These are phyloP conservation scores for Drepana falcataria DNA, from an alignment of 2,888 invertebrate genomes.

Conservation along the genomic window DNA sequence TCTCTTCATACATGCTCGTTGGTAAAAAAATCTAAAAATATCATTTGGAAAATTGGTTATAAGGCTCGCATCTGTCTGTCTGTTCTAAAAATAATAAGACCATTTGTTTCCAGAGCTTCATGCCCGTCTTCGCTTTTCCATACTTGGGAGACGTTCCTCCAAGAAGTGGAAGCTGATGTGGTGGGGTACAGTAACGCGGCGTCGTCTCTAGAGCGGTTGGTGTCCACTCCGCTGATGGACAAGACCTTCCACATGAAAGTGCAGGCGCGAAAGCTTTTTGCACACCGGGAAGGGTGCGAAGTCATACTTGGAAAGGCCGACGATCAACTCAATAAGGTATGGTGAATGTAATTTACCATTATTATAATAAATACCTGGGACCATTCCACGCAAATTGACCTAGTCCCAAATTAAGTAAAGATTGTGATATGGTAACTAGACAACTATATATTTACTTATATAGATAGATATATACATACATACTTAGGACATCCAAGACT, in stretches of 20 bases:
- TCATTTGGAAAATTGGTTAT: too few species aligned
- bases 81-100: background rate
- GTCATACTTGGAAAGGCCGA: slow-evolving; percentile 89
- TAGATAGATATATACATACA: too few species aligned
- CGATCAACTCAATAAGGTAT: slow-evolving; percentile 75
- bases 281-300: slow-evolving; percentile 93
- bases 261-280: slow-evolving; percentile 93
- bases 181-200: slow-evolving; percentile 91
- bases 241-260: slow-evolving; percentile 94
- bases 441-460: too few species aligned
- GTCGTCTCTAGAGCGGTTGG: slow-evolving; percentile 85
- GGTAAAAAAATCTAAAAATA: too few species aligned
- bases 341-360: background rate
- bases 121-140: slow-evolving; percentile 89
- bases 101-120: slow-evolving; percentile 79
- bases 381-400: too few species aligned
- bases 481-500: too few species aligned
- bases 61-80: too few species aligned
- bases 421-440: too few species aligned
- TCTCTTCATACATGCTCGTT: too few species aligned
- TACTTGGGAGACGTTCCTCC: slow-evolving; percentile 93
- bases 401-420: too few species aligned
- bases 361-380: background rate
- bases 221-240: slow-evolving; percentile 90
- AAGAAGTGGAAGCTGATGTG: slow-evolving; percentile 94